phyloP scores from a whole-genome alignment of 2,113 vertebrate genomes.

The Oreochromis niloticus region DNA sequence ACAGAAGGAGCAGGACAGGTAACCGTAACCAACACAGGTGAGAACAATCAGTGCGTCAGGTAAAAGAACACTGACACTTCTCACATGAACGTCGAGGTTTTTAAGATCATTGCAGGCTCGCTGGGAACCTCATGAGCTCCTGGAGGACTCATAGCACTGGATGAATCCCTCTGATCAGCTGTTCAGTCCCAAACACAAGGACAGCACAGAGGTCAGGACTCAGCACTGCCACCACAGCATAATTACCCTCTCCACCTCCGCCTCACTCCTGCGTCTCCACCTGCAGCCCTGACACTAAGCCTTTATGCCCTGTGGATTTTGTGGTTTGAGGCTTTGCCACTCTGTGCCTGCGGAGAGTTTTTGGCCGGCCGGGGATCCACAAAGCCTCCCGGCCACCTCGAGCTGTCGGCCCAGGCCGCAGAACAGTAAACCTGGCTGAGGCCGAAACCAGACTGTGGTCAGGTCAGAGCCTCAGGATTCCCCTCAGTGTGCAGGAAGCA shows the following conservation, averaged over 20 bases:
- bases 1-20: neutral
- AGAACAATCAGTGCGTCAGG: neutral
- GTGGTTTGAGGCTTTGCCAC: slow-evolving; percentile 57
- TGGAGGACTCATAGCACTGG: neutral
- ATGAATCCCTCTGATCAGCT: neutral
- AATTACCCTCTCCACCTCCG: neutral
- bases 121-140: neutral
- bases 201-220: neutral
- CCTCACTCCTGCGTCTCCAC: neutral
- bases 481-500: neutral
- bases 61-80: neutral
- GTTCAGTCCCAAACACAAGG: neutral
- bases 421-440: slow-evolving; percentile 55
- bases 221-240: neutral
- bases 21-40: neutral
- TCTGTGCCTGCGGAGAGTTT: slow-evolving; percentile 27
- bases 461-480: neutral
- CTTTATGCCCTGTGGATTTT: slow-evolving; percentile 50
- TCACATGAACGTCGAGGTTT: neutral
- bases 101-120: neutral
- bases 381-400: slow-evolving; percentile 18
- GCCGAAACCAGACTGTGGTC: slow-evolving; percentile 57
- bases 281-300: slow-evolving; percentile 32
- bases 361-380: slow-evolving; percentile 32
- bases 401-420: slow-evolving; percentile 27